A percentile compares a stretch with the other conserved stretches of the same genome.
phyloP scores from a whole-genome alignment of 2,888 invertebrate species.

The Parapristionchus giblindavisi region DNA sequence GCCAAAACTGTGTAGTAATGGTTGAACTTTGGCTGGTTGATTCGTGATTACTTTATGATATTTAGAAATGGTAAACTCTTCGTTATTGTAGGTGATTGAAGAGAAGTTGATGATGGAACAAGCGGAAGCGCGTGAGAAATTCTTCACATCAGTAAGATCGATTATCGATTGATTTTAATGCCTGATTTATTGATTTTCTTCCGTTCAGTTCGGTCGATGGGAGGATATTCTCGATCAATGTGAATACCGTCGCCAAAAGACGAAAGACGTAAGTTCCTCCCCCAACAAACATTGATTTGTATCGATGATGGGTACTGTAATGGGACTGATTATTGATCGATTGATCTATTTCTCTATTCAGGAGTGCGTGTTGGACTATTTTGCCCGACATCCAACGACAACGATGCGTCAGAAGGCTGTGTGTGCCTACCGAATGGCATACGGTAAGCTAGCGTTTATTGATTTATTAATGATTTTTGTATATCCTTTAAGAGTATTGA shows the following conservation, averaged over 20 bases:
- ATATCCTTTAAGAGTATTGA: too few species aligned
- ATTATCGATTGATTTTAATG: too few species aligned
- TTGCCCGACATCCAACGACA: background rate
- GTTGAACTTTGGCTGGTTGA: too few species aligned
- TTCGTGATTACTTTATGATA: background rate
- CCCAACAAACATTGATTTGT: background rate
- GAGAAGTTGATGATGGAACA: slow-evolving; percentile 19
- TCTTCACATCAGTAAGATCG: background rate
- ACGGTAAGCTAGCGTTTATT: background rate
- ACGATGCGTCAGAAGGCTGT: background rate
- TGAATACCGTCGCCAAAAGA: too few species aligned
- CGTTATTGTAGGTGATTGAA: slow-evolving; percentile 2
- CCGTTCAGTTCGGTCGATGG: background rate
- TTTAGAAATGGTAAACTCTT: background rate
- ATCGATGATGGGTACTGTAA: background rate
- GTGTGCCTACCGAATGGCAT: background rate
- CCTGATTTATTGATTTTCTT: background rate
- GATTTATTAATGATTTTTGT: too few species aligned
- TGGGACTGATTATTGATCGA: background rate
- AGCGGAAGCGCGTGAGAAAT: background rate
- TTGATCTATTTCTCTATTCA: too few species aligned
- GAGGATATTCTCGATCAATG: too few species aligned
- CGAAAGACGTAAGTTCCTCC: background rate
- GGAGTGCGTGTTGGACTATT: background rate
- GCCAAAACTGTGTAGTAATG: too few species aligned